These are phyloP conservation scores for Okapia johnstoni DNA, from an alignment of 2,113 vertebrate genomes.

Conservation along the genomic window DNA sequence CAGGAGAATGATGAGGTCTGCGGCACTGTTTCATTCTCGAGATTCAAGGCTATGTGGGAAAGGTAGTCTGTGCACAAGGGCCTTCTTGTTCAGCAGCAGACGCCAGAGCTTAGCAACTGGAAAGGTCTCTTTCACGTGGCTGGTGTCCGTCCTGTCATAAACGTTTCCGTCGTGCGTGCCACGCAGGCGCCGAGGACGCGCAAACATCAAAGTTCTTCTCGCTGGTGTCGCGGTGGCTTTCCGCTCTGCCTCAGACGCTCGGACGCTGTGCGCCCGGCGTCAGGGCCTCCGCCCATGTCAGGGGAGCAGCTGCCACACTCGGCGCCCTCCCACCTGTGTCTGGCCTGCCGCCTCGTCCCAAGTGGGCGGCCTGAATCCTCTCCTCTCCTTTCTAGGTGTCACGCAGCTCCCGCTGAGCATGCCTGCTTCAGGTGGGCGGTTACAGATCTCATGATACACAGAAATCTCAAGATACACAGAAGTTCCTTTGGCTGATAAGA, in stretches of 20 bases:
- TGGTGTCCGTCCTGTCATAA: not conserved
- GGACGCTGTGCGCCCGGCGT: rapidly evolving
- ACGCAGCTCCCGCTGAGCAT: not conserved
- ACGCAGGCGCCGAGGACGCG: not conserved
- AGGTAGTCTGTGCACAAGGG: not conserved
- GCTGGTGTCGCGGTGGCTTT: not conserved
- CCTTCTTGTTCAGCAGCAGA: not conserved
- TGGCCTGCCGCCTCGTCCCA: not conserved
- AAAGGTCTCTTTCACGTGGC: not conserved
- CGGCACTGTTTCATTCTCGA: not conserved
- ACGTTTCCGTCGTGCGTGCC: not conserved
- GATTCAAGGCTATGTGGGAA: not conserved
- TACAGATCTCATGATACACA: not conserved
- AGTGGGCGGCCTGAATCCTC: rapidly evolving
- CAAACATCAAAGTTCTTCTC: not conserved
- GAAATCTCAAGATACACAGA: not conserved
- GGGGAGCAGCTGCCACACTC: not conserved
- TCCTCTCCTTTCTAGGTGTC: not conserved
- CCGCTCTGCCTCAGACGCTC: not conserved
- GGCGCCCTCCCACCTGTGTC: not conserved
- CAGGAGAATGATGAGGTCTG: not conserved
- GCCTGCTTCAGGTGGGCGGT: not conserved
- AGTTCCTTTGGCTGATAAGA: not conserved
- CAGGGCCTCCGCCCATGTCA: not conserved
- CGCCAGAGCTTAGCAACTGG: not conserved